Percentiles rank a stretch among this genome's conserved stretches.
phyloP scores from a whole-genome alignment of 2,113 vertebrate genomes.

The Notothenia rossii region DNA sequence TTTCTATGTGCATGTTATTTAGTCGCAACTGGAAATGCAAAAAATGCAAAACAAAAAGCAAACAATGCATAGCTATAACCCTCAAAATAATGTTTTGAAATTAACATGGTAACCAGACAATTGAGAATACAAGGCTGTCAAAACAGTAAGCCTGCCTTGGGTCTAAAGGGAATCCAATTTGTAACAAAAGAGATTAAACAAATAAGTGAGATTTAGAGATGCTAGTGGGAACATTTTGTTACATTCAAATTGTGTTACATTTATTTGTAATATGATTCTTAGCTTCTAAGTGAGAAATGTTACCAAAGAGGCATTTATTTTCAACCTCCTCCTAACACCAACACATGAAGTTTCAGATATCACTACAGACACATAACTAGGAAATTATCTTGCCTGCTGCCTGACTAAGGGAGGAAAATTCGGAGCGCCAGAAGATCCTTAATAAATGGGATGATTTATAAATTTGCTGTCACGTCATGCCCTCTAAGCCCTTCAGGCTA shows the following conservation, averaged over 20 bases:
- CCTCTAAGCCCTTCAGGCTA: slow-evolving; percentile 62
- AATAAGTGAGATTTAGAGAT: not conserved
- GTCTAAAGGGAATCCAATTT: not conserved
- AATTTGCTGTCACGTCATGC: slow-evolving; percentile 63
- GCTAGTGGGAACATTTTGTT: not conserved
- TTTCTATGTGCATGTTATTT: too few relatives aligned
- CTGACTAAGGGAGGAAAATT: slow-evolving; percentile 62
- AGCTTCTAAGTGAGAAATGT: not conserved
- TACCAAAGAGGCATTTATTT: slow-evolving; percentile 16
- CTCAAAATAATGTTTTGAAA: too few relatives aligned
- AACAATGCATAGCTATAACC: too few relatives aligned
- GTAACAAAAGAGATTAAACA: not conserved
- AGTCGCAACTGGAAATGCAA: too few relatives aligned
- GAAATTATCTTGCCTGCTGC: slow-evolving; percentile 37
- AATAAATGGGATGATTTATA: slow-evolving; percentile 74
- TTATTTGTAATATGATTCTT: not conserved
- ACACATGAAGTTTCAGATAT: slow-evolving; percentile 38
- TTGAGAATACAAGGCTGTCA: too few relatives aligned
- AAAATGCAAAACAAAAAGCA: too few relatives aligned
- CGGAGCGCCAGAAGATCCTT: slow-evolving; percentile 37
- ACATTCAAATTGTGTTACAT: not conserved
- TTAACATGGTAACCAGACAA: too few relatives aligned
- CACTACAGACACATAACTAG: slow-evolving; percentile 27
- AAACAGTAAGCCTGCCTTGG: not conserved
- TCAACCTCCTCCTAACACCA: not conserved